Percentiles rank a stretch among this genome's conserved stretches.
phyloP scores from a whole-genome alignment of 2,113 vertebrate species.

The Labeo rohita region DNA sequence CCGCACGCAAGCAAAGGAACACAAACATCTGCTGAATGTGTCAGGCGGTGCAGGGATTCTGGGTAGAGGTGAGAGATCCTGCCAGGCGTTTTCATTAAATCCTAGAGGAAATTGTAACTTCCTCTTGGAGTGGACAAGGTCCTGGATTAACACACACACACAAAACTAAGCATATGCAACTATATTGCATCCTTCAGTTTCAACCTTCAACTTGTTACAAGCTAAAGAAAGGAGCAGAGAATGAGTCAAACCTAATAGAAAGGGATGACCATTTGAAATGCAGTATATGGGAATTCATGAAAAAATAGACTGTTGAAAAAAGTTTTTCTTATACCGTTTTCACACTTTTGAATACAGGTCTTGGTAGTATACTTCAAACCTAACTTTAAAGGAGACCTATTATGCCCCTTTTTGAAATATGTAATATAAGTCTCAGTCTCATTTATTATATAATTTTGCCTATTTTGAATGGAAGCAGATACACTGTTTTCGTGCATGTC shows the following conservation, averaged over 20 bases:
- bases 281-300: neutral
- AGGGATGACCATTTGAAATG: neutral
- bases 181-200: neutral
- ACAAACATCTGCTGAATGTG: constrained; percentile 58
- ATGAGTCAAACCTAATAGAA: neutral
- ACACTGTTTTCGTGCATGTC: no score
- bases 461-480: no score
- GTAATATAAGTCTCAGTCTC: no score
- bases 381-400: no score
- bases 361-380: no score
- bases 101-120: constrained; percentile 75
- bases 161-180: constrained; percentile 19
- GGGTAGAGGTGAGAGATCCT: constrained; percentile 54
- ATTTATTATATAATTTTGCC: no score
- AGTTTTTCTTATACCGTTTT: neutral
- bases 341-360: neutral
- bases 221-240: neutral
- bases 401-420: no score
- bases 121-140: constrained; percentile 60
- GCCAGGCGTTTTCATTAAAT: constrained; percentile 71
- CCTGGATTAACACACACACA: constrained; percentile 27
- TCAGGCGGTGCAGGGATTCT: constrained; percentile 51
- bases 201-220: neutral
- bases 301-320: no score
- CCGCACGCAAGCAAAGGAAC: constrained; percentile 48